These are phyloP conservation scores for Augochlorella aurata DNA, from an alignment of 2,888 invertebrate species.

Conservation along the genomic window DNA sequence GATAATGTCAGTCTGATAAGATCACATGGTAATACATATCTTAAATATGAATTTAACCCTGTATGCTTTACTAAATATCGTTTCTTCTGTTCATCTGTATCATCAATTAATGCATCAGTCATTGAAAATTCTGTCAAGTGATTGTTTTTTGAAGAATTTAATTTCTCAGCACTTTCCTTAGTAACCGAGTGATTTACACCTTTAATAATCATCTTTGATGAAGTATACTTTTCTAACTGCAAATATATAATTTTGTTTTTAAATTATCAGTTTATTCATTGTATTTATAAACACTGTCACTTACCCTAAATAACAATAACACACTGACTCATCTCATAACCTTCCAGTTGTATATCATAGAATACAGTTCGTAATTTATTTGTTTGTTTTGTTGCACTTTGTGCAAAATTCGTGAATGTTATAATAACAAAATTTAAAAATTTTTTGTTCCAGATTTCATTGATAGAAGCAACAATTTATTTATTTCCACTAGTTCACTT, in stretches of 20 bases:
- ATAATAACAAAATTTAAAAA: too few relatives aligned
- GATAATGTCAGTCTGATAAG: slow-evolving; percentile 21
- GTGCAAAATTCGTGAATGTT: too few relatives aligned
- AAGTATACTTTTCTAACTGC: background rate
- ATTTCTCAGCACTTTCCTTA: background rate
- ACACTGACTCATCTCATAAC: slow-evolving; percentile 15
- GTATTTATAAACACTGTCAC: background rate
- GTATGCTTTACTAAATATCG: background rate
- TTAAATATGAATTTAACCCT: background rate
- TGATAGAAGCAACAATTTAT: background rate
- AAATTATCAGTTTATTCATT: background rate
- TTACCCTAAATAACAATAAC: background rate
- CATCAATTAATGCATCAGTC: background rate
- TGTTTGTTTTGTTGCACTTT: too few relatives aligned
- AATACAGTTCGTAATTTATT: background rate
- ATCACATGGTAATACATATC: slow-evolving; percentile 26
- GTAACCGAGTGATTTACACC: background rate
- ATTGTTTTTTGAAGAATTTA: background rate
- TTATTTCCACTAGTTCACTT: background rate
- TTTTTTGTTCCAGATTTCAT: background rate
- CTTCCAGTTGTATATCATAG: slow-evolving; percentile 5
- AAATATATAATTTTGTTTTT: background rate
- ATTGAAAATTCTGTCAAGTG: background rate
- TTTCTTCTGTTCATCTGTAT: background rate
- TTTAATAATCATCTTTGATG: slow-evolving; percentile 27